A percentile compares a stretch with the other conserved stretches of the same genome.
Evolutionary conservation across 53 echinoderm and acorn worm species (phyloP).

Genomic region (Mesocentrotus franciscanus): DNA sequence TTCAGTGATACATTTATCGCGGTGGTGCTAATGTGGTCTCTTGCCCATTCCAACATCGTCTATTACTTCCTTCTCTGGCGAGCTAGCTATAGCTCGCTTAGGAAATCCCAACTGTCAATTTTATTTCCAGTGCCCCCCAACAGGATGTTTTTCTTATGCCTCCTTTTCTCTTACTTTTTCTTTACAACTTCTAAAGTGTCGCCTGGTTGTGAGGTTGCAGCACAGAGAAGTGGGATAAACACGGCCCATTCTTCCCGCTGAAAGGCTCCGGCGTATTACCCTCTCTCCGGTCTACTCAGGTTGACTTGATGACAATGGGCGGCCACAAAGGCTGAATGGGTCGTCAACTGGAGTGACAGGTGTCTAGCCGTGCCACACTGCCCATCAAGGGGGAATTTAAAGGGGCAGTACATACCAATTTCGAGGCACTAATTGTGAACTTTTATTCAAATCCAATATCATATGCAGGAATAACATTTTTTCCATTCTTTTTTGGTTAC

Average conservation of each 20-base stretch:
- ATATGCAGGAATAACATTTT: no score
- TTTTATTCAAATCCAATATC: no score
- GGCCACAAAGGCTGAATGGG: conserved; percentile 60
- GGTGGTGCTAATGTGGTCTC: conserved; percentile 45
- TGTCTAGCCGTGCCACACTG: conserved; percentile 19
- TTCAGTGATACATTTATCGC: conserved; percentile 42
- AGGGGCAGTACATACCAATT: background rate
- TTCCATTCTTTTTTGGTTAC: no score
- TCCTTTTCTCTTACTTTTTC: conserved; percentile 17
- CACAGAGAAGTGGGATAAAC: conserved; percentile 53
- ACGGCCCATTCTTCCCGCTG: conserved; percentile 55
- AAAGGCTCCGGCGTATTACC: conserved; percentile 50
- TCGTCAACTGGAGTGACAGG: conserved; percentile 54
- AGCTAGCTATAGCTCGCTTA: background rate
- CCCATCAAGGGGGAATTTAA: background rate
- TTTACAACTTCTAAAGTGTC: conserved; percentile 22
- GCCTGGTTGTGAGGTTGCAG: conserved; percentile 18
- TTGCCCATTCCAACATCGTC: background rate
- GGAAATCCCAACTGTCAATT: conserved; percentile 52
- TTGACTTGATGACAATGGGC: conserved; percentile 57
- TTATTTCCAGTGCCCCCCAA: conserved; percentile 38
- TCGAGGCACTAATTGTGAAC: no score
- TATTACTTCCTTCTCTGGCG: background rate
- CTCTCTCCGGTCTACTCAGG: conserved; percentile 24
- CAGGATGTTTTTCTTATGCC: conserved; percentile 46